A percentile compares a stretch with the other conserved stretches of the same genome.
These are phyloP conservation scores for Armadillidium nasatum DNA, from an alignment of 1,140 invertebrate species.

Conservation along the genomic window DNA sequence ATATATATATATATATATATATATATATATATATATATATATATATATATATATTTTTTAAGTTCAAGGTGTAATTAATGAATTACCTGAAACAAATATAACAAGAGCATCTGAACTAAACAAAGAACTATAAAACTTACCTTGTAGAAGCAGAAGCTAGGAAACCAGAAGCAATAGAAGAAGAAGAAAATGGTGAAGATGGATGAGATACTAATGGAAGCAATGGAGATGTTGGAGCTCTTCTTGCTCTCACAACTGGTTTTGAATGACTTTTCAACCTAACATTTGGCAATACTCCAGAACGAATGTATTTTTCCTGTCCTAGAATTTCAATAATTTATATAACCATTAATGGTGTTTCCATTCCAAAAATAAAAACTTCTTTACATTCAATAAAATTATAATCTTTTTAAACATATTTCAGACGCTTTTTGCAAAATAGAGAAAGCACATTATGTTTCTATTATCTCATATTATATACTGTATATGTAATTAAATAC, in stretches of 20 bases:
- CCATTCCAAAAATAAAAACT: no score
- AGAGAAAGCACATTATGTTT: no score
- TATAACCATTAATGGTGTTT: no score
- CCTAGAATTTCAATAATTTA: background rate
- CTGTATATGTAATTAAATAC: no score
- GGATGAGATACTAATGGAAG: slow-evolving; percentile 25
- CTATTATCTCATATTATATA: no score
- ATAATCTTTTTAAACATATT: no score
- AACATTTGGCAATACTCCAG: slow-evolving; percentile 31
- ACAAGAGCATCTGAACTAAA: background rate
- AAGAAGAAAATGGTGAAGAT: slow-evolving; percentile 17
- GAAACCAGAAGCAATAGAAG: slow-evolving; percentile 25
- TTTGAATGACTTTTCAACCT: slow-evolving; percentile 25
- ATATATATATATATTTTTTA: background rate
- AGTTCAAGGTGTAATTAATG: background rate
- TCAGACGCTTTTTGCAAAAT: no score
- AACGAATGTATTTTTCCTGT: slow-evolving; percentile 29
- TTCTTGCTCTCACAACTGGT: slow-evolving; percentile 28
- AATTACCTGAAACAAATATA: no score
- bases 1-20: background rate
- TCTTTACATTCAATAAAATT: no score
- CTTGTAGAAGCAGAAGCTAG: slow-evolving; percentile 30
- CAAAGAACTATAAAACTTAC: background rate
- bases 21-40: background rate
- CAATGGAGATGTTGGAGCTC: slow-evolving; percentile 30